These are phyloP conservation scores for Salticus scenicus DNA, from an alignment of 2,888 invertebrate genomes.

Conservation along the genomic window DNA sequence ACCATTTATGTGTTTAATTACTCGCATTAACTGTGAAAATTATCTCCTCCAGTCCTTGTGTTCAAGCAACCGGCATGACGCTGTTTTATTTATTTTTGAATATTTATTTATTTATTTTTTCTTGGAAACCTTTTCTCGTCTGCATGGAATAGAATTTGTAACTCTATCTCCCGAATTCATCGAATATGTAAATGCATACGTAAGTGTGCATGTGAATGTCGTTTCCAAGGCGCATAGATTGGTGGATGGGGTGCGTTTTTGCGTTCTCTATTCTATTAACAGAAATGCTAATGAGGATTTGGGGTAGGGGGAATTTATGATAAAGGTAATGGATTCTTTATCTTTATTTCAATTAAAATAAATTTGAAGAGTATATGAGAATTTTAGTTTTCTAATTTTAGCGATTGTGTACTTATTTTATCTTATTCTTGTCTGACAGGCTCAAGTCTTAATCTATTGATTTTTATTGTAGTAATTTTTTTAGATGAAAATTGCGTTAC, in stretches of 20 bases:
- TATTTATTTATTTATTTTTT: conserved; percentile 18
- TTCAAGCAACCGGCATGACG: conserved; percentile 13
- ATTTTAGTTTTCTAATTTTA: no score
- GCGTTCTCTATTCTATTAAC: conserved; percentile 34
- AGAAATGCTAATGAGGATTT: conserved; percentile 53
- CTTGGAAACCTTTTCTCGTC: not conserved
- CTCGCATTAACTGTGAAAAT: conserved; percentile 64
- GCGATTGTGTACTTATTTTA: no score
- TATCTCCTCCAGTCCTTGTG: conserved; percentile 40
- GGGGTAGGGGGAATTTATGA: conserved; percentile 15
- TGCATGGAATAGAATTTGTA: conserved; percentile 1
- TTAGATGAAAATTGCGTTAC: no score
- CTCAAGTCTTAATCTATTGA: no score
- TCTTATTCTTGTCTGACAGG: no score
- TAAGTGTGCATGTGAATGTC: not conserved
- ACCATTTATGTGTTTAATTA: conserved; percentile 61
- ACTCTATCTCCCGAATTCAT: conserved; percentile 21
- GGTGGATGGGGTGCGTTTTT: not conserved
- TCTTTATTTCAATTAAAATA: conserved; percentile 49
- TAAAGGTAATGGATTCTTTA: conserved; percentile 49
- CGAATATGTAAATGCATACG: not conserved
- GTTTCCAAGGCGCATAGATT: conserved; percentile 1
- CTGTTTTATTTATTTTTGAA: conserved; percentile 33
- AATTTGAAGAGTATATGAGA: not conserved
- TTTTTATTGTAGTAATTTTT: no score